Evolutionary conservation across 2,113 vertebrate species (phyloP).

Genomic region (Lonchura striata): DNA sequence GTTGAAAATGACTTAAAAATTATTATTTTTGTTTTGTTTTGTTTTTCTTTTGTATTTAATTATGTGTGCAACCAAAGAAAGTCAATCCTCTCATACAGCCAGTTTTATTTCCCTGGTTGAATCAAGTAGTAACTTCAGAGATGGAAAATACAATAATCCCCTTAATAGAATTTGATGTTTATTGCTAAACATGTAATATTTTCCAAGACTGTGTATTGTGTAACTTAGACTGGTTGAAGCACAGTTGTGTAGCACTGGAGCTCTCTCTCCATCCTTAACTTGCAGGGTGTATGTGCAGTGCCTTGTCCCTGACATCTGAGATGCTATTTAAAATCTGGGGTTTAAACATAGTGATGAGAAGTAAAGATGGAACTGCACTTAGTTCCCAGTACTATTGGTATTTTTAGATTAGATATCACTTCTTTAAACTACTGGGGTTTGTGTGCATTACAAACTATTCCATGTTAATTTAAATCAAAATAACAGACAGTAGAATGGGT

Average conservation of each 20-base stretch:
- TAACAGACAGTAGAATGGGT: not conserved
- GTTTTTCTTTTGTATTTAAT: not conserved
- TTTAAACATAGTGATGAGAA: not conserved
- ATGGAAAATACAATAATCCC: not conserved
- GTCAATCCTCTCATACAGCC: not conserved
- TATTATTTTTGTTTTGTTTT: not conserved
- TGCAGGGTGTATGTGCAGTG: not conserved
- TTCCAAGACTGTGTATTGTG: not conserved
- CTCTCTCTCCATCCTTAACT: not conserved
- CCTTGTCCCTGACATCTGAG: not conserved
- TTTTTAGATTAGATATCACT: not conserved
- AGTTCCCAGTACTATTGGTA: not conserved
- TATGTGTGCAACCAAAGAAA: not conserved
- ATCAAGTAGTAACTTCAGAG: not conserved
- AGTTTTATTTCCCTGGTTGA: conserved; percentile 16
- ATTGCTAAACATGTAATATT: not conserved
- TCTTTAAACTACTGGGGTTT: not conserved
- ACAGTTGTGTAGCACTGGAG: not conserved
- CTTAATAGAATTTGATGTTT: not conserved
- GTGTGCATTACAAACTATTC: not conserved
- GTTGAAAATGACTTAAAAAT: not conserved
- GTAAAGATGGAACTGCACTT: not conserved
- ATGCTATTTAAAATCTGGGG: not conserved
- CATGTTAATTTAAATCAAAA: not conserved
- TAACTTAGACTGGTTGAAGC: not conserved